phyloP scores from a whole-genome alignment of 2,888 invertebrate genomes.

The Ariolimax columbianus region DNA sequence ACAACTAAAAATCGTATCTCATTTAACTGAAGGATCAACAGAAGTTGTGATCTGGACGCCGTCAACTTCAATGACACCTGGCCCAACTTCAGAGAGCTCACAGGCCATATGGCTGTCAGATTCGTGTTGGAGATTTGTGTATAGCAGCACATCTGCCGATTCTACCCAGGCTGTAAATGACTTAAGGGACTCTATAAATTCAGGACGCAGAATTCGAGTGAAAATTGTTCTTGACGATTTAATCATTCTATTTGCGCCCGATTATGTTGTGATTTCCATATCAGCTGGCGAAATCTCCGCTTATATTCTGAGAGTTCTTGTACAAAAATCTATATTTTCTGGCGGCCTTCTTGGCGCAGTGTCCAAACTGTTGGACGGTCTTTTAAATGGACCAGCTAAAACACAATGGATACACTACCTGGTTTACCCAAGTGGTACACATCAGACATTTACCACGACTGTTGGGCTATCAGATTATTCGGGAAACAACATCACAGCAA shows the following conservation, averaged over 20 bases:
- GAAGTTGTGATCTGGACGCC: background rate
- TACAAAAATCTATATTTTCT: background rate
- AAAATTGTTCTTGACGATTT: background rate
- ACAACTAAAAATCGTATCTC: background rate
- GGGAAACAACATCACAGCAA: too few species aligned
- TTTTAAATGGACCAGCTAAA: too few species aligned
- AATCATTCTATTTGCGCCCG: background rate
- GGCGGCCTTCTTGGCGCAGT: background rate
- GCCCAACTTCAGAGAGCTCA: background rate
- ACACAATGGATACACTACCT: background rate
- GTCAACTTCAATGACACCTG: too few species aligned
- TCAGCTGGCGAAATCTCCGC: background rate
- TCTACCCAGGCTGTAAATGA: background rate
- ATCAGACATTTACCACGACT: background rate
- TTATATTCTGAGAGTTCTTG: background rate
- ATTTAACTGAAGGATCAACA: background rate
- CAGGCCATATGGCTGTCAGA: background rate
- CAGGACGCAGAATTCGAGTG: slow-evolving; percentile 10
- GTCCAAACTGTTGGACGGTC: background rate
- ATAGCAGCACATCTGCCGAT: background rate
- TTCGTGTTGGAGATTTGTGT: background rate
- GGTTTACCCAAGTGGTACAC: background rate
- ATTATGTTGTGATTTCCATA: background rate
- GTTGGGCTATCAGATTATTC: background rate
- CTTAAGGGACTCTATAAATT: background rate